Conservation (phyloP, 64 coral and sea anemone genomes). For the Actinia tenebrosa region DNA sequence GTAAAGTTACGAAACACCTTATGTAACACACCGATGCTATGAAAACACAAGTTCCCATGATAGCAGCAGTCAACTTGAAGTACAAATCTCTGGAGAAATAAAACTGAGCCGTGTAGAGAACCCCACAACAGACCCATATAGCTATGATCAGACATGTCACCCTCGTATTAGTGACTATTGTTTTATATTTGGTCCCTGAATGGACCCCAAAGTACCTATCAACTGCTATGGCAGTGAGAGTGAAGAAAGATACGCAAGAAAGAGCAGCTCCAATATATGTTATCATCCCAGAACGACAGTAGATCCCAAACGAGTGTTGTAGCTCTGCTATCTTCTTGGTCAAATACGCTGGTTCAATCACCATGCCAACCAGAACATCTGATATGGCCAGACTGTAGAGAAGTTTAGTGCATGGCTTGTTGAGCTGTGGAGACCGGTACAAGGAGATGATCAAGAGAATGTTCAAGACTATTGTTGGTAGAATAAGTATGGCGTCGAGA, state of each 20-base stretch:
- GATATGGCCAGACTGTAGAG: constrained; percentile 40
- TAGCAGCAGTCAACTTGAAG: constrained; percentile 1
- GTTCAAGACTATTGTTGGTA: constrained; percentile 32
- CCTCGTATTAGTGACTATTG: constrained; percentile 27
- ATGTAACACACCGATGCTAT: constrained; percentile 42
- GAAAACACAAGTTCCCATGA: constrained; percentile 25
- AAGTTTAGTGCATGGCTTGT: constrained; percentile 31
- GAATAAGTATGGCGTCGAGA: constrained; percentile 21
- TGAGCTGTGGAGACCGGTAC: constrained; percentile 28
- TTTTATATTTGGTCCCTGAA: constrained; percentile 30
- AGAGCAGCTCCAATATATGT: constrained; percentile 27
- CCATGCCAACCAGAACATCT: constrained; percentile 44
- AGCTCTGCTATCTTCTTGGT: constrained; percentile 50
- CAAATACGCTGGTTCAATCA: constrained; percentile 38
- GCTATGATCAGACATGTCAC: neutral
- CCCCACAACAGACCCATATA: neutral
- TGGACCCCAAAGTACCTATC: constrained; percentile 45
- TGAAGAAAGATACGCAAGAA: constrained; percentile 26
- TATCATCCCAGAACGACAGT: constrained; percentile 29
- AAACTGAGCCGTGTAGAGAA: constrained; percentile 9
- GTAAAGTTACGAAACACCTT: constrained; percentile 5
- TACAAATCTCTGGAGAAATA: constrained; percentile 16
- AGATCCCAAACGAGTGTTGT: neutral
- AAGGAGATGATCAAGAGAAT: constrained; percentile 36
- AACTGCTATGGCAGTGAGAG: constrained; percentile 21